Conservation (phyloP, 1,140 invertebrate genomes). For the Pogonomyrmex barbatus region DNA sequence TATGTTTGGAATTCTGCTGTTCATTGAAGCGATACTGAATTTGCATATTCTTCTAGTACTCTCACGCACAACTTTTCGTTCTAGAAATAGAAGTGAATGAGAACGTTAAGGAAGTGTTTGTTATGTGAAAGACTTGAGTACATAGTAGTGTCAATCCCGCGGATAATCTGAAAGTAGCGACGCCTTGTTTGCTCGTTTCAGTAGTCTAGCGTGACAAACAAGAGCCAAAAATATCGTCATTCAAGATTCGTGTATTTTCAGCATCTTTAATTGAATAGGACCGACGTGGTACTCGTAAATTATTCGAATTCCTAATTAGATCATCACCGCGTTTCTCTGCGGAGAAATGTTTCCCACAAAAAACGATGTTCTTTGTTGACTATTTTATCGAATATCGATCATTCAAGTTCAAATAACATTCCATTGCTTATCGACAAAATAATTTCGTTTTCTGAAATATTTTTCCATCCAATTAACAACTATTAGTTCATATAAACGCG, state of each 20-base stretch:
- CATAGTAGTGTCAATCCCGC: constrained; percentile 68
- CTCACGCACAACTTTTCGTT: constrained; percentile 26
- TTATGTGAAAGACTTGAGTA: constrained; percentile 57
- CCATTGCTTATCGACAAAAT: neutral
- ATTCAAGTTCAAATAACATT: constrained; percentile 10
- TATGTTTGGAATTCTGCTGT: neutral
- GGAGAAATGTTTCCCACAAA: neutral
- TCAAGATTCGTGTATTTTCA: constrained; percentile 45
- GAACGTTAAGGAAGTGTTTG: constrained; percentile 60
- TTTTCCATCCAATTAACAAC: neutral
- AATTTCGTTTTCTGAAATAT: neutral
- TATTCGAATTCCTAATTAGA: constrained; percentile 54
- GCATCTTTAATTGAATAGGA: constrained; percentile 41
- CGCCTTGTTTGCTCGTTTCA: constrained; percentile 66
- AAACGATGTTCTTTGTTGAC: constrained; percentile 34
- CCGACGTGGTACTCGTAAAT: constrained; percentile 32
- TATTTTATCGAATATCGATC: neutral
- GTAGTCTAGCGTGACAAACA: constrained; percentile 18
- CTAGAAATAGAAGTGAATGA: constrained; percentile 63
- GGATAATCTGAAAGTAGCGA: constrained; percentile 66
- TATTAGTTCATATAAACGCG: neutral
- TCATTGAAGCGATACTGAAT: constrained; percentile 15
- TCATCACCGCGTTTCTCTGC: neutral
- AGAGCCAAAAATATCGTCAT: neutral
- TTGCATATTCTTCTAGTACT: neutral